A percentile compares a stretch with the other conserved stretches of the same genome.
Evolutionary conservation across 2,888 invertebrate genomes (phyloP).

Genomic region (Lepidochrysops patricia): DNA sequence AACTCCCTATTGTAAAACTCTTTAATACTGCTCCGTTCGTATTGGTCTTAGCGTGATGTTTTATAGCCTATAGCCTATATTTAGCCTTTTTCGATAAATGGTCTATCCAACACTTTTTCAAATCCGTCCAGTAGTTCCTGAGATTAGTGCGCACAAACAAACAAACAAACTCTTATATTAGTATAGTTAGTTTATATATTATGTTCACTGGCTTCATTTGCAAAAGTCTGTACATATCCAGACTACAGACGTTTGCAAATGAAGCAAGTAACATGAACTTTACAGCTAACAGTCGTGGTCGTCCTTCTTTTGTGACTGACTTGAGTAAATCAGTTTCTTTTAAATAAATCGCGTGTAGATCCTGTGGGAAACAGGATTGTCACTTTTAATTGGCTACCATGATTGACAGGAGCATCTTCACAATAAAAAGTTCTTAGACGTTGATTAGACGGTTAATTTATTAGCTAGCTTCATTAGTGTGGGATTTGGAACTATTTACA

Average conservation of each 20-base stretch:
- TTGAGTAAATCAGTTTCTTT: too few relatives aligned
- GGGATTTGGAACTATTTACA: slow-evolving; percentile 4
- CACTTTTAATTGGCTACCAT: slow-evolving; percentile 9
- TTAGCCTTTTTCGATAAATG: too few relatives aligned
- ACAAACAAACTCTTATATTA: too few relatives aligned
- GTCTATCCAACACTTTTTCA: too few relatives aligned
- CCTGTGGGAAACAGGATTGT: slow-evolving; percentile 7
- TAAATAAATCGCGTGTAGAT: neutral
- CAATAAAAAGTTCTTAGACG: slow-evolving; percentile 10
- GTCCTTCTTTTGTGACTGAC: too few relatives aligned
- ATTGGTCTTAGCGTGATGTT: too few relatives aligned
- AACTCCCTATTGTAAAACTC: too few relatives aligned
- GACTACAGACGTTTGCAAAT: neutral
- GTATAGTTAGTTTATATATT: neutral
- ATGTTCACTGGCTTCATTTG: neutral
- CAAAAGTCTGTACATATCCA: neutral
- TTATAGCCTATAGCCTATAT: too few relatives aligned
- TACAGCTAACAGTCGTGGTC: too few relatives aligned
- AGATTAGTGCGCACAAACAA: too few relatives aligned
- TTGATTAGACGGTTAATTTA: slow-evolving; percentile 18
- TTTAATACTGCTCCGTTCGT: too few relatives aligned
- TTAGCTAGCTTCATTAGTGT: slow-evolving; percentile 17
- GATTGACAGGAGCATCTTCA: slow-evolving; percentile 27
- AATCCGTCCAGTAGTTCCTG: too few relatives aligned
- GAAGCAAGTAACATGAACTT: neutral